These are phyloP conservation scores for Rhimphoctona megacephalus DNA, from an alignment of 2,888 invertebrate genomes.

Conservation along the genomic window DNA sequence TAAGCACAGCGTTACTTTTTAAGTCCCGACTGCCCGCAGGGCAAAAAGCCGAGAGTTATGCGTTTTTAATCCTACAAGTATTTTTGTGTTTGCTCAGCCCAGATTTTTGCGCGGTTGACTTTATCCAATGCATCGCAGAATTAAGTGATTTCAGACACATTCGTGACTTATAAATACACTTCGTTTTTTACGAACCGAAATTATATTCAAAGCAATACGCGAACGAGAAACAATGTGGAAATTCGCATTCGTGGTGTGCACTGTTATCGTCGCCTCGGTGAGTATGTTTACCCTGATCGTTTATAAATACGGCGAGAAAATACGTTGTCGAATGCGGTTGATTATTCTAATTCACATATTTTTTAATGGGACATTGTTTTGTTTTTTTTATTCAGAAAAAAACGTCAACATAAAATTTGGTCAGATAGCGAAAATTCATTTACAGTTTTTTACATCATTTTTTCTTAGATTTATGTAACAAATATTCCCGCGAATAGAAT, in stretches of 20 bases:
- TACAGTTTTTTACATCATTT: background rate
- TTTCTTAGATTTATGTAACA: background rate
- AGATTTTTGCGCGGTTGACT: background rate
- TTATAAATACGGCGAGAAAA: background rate
- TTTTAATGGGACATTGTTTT: too few species aligned
- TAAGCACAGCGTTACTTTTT: background rate
- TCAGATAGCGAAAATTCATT: background rate
- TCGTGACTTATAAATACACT: background rate
- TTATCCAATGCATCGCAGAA: background rate
- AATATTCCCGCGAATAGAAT: background rate
- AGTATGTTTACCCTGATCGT: background rate
- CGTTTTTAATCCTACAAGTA: background rate
- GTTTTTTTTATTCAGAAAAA: background rate
- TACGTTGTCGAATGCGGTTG: too few species aligned
- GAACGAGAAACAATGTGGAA: constrained; percentile 12
- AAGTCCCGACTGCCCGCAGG: too few species aligned
- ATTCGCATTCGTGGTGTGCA: background rate
- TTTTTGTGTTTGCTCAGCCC: background rate
- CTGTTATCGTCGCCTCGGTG: constrained; percentile 5
- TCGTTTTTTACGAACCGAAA: background rate
- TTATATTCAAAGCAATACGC: background rate
- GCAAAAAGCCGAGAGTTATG: too few species aligned
- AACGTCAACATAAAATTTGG: background rate
- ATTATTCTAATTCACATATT: too few species aligned
- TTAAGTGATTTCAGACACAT: background rate